Evolutionary conservation across 2,113 vertebrate genomes (phyloP).

Genomic region (Xenopus laevis): DNA sequence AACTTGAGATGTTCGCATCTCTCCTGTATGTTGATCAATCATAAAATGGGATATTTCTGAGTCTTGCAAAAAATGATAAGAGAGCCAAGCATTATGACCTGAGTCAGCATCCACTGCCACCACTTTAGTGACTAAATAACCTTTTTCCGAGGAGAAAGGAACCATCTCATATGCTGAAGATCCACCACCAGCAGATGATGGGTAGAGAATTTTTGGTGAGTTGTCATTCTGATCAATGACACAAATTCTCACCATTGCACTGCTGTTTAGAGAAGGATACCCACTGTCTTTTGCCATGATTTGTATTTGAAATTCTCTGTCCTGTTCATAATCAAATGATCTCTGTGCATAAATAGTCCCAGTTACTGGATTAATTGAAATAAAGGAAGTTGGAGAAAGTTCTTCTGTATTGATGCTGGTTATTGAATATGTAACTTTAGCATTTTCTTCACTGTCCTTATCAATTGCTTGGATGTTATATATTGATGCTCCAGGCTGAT

Average conservation of each 20-base stretch:
- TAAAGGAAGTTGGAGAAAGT: too few relatives aligned
- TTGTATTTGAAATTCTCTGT: too few relatives aligned
- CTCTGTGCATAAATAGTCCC: conserved; percentile 77
- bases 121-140: conserved; percentile 70
- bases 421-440: conserved; percentile 53
- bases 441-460: conserved; percentile 50
- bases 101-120: too few relatives aligned
- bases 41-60: too few relatives aligned
- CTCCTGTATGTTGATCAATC: too few relatives aligned
- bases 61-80: too few relatives aligned
- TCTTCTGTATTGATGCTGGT: conserved; percentile 31
- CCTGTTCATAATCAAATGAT: too few relatives aligned
- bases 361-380: conserved; percentile 60
- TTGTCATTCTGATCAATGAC: conserved; percentile 85
- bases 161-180: conserved; percentile 50
- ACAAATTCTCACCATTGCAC: conserved; percentile 74
- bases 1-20: too few relatives aligned
- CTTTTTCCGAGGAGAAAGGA: too few relatives aligned
- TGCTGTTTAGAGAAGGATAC: conserved; percentile 58
- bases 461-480: conserved; percentile 48
- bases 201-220: conserved; percentile 72
- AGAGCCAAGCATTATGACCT: too few relatives aligned
- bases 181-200: conserved; percentile 61
- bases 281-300: too few relatives aligned
- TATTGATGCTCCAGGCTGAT: conserved; percentile 46